Evolutionary conservation across 1,140 invertebrate species (phyloP).

Genomic region (Conus betulinus): DNA sequence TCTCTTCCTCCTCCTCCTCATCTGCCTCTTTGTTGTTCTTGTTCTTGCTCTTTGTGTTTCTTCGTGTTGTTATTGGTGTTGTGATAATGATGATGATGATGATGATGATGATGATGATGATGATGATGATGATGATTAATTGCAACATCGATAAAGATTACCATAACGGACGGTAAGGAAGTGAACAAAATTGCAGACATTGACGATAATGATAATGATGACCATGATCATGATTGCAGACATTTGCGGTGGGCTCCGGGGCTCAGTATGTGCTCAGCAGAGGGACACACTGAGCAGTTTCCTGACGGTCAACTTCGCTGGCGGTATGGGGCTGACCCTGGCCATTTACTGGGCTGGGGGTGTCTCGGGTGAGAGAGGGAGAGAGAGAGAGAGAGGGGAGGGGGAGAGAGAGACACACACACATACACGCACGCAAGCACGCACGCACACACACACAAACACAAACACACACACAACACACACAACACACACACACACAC

Average conservation of each 20-base stretch:
- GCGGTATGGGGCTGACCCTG: conserved; percentile 58
- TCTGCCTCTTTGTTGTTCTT: no score
- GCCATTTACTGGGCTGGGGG: conserved; percentile 61
- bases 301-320: conserved; percentile 59
- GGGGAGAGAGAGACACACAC: not conserved
- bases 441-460: no score
- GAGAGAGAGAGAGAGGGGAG: not conserved
- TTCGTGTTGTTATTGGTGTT: not conserved
- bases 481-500: no score
- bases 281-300: conserved; percentile 48
- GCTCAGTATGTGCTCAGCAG: conserved; percentile 57
- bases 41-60: not conserved
- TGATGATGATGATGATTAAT: not conserved
- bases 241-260: conserved; percentile 58
- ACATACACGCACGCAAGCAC: not conserved
- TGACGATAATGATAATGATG: not conserved
- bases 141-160: no score
- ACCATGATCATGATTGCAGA: conserved; percentile 42
- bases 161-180: not conserved
- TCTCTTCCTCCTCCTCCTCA: no score
- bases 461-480: no score
- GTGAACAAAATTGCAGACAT: not conserved
- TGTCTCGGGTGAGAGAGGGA: conserved; percentile 48
- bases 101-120: not conserved
- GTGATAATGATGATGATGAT: no score